Conservation (phyloP, 2,113 vertebrate genomes). For the Gadus macrocephalus region DNA sequence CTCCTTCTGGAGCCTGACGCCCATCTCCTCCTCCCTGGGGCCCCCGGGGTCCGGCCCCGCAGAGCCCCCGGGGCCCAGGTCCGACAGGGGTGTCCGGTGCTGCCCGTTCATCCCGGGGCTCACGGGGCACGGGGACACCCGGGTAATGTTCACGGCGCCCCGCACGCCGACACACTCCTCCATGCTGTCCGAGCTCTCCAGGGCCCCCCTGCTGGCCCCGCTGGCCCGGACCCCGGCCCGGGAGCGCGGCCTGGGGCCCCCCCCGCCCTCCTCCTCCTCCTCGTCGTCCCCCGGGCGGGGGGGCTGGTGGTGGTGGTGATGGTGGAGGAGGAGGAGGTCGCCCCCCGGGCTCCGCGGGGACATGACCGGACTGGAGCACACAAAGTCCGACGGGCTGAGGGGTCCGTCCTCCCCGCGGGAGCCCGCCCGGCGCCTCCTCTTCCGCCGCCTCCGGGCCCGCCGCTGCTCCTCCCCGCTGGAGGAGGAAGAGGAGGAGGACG, state of each 20-base stretch:
- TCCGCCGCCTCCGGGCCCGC: not conserved
- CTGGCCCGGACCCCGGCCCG: constrained; percentile 44
- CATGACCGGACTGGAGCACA: constrained; percentile 55
- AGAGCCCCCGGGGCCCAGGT: not conserved
- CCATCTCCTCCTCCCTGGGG: constrained; percentile 50
- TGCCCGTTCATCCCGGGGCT: constrained; percentile 51
- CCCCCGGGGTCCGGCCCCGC: constrained; percentile 19
- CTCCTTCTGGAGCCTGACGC: constrained; percentile 56
- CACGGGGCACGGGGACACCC: constrained; percentile 16
- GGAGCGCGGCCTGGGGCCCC: constrained; percentile 17
- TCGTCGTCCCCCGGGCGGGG: constrained; percentile 22
- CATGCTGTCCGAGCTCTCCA: constrained; percentile 32
- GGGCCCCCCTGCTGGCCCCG: constrained; percentile 4
- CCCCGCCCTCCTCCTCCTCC: constrained; percentile 34
- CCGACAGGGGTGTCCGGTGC: constrained; percentile 38
- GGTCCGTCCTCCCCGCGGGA: constrained; percentile 44
- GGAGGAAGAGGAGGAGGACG: constrained; percentile 68
- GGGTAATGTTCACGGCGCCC: constrained; percentile 6
- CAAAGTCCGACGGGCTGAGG: constrained; percentile 57
- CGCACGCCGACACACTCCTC: constrained; percentile 29
- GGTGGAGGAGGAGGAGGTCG: no score
- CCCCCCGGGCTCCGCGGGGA: constrained; percentile 49
- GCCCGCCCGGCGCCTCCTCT: not conserved
- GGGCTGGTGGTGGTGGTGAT: no score
- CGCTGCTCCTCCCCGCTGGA: constrained; percentile 24